phyloP scores from a whole-genome alignment of 2,113 vertebrate genomes.

The Tor tambroides region DNA sequence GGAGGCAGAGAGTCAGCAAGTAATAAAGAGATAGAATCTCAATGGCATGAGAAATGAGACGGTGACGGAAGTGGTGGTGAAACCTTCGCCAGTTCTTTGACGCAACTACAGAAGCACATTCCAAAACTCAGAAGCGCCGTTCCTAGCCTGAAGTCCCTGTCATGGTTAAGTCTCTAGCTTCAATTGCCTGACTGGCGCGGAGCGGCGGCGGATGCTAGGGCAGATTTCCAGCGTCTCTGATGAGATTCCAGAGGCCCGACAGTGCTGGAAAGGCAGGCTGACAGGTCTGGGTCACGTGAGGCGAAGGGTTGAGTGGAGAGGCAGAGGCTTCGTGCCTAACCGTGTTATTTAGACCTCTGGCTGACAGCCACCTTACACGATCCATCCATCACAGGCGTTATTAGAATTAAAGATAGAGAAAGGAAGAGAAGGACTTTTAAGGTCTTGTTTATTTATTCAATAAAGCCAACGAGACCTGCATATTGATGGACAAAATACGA shows the following conservation, averaged over 20 bases:
- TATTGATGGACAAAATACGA: neutral
- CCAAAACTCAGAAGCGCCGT: slow-evolving; percentile 1
- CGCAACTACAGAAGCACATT: slow-evolving; percentile 6
- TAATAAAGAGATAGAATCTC: neutral
- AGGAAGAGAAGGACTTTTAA: slow-evolving; percentile 3
- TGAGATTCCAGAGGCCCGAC: neutral
- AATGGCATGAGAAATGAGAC: neutral
- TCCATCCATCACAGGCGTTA: slow-evolving; percentile 16
- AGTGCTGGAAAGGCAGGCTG: neutral
- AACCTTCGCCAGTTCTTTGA: neutral
- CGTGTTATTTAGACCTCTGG: slow-evolving; percentile 7
- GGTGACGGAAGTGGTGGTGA: neutral
- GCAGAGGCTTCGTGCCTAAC: neutral
- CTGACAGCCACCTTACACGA: slow-evolving; percentile 13
- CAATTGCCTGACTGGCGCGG: slow-evolving; percentile 5
- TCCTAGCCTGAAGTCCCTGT: neutral
- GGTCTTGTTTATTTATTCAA: slow-evolving; percentile 14
- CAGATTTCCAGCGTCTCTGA: slow-evolving; percentile 20
- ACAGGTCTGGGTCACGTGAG: slow-evolving; percentile 32
- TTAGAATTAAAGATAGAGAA: slow-evolving; percentile 17
- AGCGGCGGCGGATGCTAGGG: neutral
- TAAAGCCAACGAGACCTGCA: neutral
- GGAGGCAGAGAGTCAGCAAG: neutral
- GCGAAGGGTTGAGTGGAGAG: slow-evolving; percentile 1
- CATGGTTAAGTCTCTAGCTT: slow-evolving; percentile 33